These are phyloP conservation scores for Cochlearius cochlearius DNA, from an alignment of 2,113 vertebrate species.

Conservation along the genomic window DNA sequence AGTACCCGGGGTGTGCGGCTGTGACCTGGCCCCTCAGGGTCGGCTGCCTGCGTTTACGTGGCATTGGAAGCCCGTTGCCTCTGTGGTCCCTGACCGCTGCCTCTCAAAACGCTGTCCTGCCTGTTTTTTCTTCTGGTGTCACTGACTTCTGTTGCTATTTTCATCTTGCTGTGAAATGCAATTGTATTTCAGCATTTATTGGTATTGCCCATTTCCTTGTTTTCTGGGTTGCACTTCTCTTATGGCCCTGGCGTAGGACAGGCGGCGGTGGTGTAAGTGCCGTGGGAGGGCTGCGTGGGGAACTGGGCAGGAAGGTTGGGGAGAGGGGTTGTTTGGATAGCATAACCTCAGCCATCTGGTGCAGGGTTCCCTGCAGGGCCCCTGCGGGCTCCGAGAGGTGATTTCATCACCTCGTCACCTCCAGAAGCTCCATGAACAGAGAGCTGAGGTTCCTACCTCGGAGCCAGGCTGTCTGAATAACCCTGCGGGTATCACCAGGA, in stretches of 20 bases:
- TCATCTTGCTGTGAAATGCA: not conserved
- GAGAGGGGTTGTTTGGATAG: not conserved
- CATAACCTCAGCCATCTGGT: not conserved
- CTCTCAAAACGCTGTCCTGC: not conserved
- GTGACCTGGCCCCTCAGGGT: not conserved
- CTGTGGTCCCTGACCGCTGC: not conserved
- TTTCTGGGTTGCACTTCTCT: not conserved
- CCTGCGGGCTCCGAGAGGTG: not conserved
- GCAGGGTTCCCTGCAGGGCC: not conserved
- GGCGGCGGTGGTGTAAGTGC: not conserved
- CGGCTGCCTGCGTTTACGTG: not conserved
- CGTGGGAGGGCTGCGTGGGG: not conserved
- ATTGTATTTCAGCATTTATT: not conserved
- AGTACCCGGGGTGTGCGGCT: not conserved
- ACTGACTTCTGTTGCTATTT: not conserved
- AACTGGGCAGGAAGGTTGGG: not conserved
- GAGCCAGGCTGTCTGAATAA: not conserved
- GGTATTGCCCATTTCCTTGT: not conserved
- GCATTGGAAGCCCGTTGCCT: not conserved
- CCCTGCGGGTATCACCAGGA: not conserved
- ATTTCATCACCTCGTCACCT: not conserved
- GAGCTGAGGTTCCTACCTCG: not conserved
- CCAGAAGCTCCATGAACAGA: not conserved
- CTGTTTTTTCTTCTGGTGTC: not conserved
- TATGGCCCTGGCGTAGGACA: not conserved